These are phyloP conservation scores for Drosophila crucigera DNA, from an alignment of 2,888 invertebrate genomes.

Conservation along the genomic window DNA sequence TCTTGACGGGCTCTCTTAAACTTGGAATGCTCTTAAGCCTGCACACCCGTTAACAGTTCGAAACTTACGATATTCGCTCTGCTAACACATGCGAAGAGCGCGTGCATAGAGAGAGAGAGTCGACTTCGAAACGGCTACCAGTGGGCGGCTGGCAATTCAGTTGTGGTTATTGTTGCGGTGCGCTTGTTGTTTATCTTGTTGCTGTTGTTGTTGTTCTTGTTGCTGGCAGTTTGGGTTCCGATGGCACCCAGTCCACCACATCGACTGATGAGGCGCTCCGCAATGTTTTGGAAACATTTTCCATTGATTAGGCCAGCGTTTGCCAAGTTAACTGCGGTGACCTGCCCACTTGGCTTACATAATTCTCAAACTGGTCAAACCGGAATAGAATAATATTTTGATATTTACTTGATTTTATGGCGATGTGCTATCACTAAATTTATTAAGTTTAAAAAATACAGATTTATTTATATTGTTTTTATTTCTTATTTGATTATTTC, in stretches of 20 bases:
- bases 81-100: conserved; percentile 46
- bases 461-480: neutral
- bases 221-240: conserved; percentile 6
- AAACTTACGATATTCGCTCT: conserved; percentile 67
- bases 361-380: conserved; percentile 3
- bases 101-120: neutral
- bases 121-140: conserved; percentile 48
- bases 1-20: conserved; percentile 54
- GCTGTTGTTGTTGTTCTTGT: conserved; percentile 20
- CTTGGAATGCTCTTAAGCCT: conserved; percentile 58
- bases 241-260: neutral
- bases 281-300: conserved; percentile 70
- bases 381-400: conserved; percentile 2
- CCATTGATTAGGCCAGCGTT: conserved; percentile 57
- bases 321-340: conserved; percentile 24
- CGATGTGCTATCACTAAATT: neutral
- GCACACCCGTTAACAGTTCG: conserved; percentile 11
- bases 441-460: neutral
- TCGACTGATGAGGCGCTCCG: conserved; percentile 37
- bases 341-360: conserved; percentile 17
- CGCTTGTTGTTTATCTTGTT: conserved; percentile 49
- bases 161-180: conserved; percentile 45
- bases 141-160: conserved; percentile 9
- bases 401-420: neutral
- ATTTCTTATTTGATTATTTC: neutral